Evolutionary conservation across 2,113 vertebrate species (phyloP).

Genomic region (Myxocyprinus asiaticus): DNA sequence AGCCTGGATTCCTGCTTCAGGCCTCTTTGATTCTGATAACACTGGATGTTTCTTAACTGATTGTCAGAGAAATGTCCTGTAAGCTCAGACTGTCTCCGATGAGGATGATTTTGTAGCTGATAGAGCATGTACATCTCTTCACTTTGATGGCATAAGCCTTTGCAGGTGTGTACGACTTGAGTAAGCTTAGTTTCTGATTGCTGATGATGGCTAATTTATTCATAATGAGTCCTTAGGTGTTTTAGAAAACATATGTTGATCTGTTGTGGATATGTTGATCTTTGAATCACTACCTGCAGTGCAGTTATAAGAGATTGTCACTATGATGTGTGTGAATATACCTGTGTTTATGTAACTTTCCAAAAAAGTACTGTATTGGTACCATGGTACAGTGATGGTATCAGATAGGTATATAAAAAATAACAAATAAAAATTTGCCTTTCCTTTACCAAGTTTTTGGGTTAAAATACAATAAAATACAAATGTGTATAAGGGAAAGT

Average conservation of each 20-base stretch:
- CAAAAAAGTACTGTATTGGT: too few species aligned
- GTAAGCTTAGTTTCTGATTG: background rate
- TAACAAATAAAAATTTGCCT: too few species aligned
- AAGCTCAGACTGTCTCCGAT: background rate
- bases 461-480: too few species aligned
- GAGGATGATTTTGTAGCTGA: slow-evolving; percentile 8
- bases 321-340: too few species aligned
- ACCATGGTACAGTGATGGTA: too few species aligned
- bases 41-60: background rate
- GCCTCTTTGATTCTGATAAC: background rate
- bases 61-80: background rate
- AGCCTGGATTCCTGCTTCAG: background rate
- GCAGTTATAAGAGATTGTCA: too few species aligned
- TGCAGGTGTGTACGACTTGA: background rate
- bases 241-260: background rate
- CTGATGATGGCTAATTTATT: background rate
- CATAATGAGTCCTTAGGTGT: background rate
- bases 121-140: background rate
- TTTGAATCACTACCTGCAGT: too few species aligned
- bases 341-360: too few species aligned
- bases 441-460: too few species aligned
- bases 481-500: too few species aligned
- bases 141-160: background rate
- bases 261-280: background rate
- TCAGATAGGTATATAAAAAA: too few species aligned